These are phyloP conservation scores for Alexandromys fortis DNA, from an alignment of 2,113 vertebrate species.

Conservation along the genomic window DNA sequence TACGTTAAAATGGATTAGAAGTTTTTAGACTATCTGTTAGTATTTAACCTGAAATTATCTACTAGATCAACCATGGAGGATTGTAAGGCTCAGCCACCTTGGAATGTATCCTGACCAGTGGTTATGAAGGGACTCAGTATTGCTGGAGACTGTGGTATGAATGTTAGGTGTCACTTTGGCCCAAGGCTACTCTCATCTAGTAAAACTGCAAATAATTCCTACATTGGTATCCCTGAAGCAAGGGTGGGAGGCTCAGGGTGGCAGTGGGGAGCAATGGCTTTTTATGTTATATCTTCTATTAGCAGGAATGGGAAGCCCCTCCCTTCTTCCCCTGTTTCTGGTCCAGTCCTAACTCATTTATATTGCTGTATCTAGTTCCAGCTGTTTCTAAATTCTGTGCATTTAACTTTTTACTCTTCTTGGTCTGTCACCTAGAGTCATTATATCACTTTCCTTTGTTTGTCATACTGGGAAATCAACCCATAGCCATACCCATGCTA, in stretches of 20 bases:
- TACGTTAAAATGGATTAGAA: background rate
- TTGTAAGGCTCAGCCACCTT: background rate
- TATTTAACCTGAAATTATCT: conserved; percentile 16
- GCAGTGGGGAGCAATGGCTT: background rate
- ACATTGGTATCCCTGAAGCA: background rate
- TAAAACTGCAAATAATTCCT: background rate
- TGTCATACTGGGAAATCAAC: background rate
- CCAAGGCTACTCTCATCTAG: background rate
- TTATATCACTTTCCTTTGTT: background rate
- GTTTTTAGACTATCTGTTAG: background rate
- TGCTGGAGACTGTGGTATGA: background rate
- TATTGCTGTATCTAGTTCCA: background rate
- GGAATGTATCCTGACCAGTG: background rate
- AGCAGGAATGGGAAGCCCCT: background rate
- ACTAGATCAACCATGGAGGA: background rate
- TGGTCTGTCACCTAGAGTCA: background rate
- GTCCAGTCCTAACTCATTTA: background rate
- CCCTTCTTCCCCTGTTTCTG: background rate
- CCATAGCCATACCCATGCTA: background rate
- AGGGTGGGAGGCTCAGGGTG: background rate
- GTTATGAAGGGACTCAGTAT: background rate
- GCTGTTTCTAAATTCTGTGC: background rate
- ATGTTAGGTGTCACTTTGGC: background rate
- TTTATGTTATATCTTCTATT: background rate
- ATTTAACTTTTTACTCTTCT: background rate